phyloP scores from a whole-genome alignment of 2,113 vertebrate genomes.

The Pithys albifrons region DNA sequence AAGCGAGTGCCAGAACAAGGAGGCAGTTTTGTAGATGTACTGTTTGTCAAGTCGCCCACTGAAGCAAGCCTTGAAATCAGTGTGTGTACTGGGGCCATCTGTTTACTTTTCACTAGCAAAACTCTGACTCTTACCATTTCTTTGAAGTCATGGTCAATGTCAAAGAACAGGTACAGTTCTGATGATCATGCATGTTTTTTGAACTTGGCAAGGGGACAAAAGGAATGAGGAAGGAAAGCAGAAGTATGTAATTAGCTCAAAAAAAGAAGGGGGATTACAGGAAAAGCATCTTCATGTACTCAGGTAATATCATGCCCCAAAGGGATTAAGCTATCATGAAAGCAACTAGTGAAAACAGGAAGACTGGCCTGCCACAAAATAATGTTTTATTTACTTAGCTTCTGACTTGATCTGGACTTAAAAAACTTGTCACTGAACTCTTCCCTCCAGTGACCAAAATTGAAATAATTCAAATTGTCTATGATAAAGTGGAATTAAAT shows the following conservation, averaged over 20 bases:
- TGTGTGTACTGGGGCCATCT: slow-evolving; percentile 49
- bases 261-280: not conserved
- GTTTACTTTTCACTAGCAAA: slow-evolving; percentile 58
- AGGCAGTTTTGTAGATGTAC: slow-evolving; percentile 65
- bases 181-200: slow-evolving; percentile 23
- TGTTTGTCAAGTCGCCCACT: slow-evolving; percentile 60
- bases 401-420: not conserved
- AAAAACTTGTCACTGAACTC: not conserved
- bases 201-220: not conserved
- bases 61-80: slow-evolving; percentile 53
- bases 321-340: not conserved
- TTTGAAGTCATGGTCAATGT: slow-evolving; percentile 48
- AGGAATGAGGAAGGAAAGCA: slow-evolving; percentile 19
- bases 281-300: slow-evolving; percentile 33
- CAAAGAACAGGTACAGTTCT: slow-evolving; percentile 53
- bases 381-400: not conserved
- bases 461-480: not conserved
- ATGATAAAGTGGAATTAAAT: not conserved
- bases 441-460: not conserved
- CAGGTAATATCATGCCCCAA: not conserved
- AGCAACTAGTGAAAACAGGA: not conserved
- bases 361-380: not conserved
- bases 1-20: slow-evolving; percentile 52
- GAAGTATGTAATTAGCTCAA: not conserved
- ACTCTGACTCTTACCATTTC: slow-evolving; percentile 35